Evolutionary conservation across 2,113 vertebrate species (phyloP).

Genomic region (Leucoraja erinaceus): DNA sequence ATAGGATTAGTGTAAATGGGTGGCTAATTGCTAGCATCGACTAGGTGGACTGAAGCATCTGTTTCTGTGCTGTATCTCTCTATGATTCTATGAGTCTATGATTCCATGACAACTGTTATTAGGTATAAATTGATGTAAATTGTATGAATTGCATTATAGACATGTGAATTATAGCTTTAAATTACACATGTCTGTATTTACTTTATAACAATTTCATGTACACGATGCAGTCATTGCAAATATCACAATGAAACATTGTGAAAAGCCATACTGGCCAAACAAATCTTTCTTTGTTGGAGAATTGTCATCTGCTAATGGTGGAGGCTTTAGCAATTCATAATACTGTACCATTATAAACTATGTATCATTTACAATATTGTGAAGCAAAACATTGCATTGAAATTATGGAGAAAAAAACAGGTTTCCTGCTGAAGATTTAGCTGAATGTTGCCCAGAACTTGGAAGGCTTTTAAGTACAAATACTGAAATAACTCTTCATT

Average conservation of each 20-base stretch:
- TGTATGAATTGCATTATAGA: not conserved
- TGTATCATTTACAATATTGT: not conserved
- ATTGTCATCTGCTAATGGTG: not conserved
- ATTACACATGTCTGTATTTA: not conserved
- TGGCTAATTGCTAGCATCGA: too few relatives aligned
- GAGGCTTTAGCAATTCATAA: not conserved
- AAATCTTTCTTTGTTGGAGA: not conserved
- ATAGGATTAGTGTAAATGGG: too few relatives aligned
- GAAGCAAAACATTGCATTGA: not conserved
- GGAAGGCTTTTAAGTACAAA: too few relatives aligned
- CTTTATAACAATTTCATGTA: not conserved
- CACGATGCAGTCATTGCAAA: not conserved
- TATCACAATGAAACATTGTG: not conserved
- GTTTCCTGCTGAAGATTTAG: not conserved
- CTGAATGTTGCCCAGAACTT: not conserved
- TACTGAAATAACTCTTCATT: too few relatives aligned
- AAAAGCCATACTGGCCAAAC: not conserved
- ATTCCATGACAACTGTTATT: too few relatives aligned
- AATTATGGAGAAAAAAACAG: not conserved
- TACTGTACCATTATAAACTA: not conserved
- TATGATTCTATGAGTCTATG: too few relatives aligned
- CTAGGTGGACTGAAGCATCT: too few relatives aligned
- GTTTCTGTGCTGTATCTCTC: too few relatives aligned
- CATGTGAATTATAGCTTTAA: not conserved
- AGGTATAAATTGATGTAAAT: not conserved